Evolutionary conservation across 2,888 invertebrate species (phyloP), one percentile per base, ranked within the genome.

Genomic region (Acheta domesticus): DNA sequence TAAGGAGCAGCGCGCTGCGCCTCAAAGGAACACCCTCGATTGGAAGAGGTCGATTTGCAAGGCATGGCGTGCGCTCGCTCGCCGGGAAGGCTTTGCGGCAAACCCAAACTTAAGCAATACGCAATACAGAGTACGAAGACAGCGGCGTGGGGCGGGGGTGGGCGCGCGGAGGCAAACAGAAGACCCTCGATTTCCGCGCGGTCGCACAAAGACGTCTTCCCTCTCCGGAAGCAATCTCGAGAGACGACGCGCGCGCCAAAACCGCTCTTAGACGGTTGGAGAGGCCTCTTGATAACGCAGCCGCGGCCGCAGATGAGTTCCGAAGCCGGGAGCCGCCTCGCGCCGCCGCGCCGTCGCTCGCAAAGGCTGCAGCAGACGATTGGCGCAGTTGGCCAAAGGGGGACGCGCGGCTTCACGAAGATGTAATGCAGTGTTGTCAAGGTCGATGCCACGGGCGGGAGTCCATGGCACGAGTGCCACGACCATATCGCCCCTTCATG

Each of bases 141-240:
- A 62, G 62, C 14, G 12, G 62, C 14, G 62, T 1, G 62, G 14
- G 62, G 62, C 11, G n/a, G 62, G 16, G 62, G 62, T 0, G 3
- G 62, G 62, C 19, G 62, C 16, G 62, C 62, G 62, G 62, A 16
- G n/a, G n/a, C 62, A 62, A 62, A 62, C 62, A 62, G n/a, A n/a
- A 14, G 62, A n/a, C 62, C 16, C 62, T 62, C n/a, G 5, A 36
- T 36, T 36, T 36, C 36, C 36, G 36, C 62, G 62, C n/a, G 16
- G 14, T 62, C 62, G n/a, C 62, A 62, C 62, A 62, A 62, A 62
- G 62, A 62, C 62, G 62, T n/a, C 62, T 62, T 62, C 62, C n/a
- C 62, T 62, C 62, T 11, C n/a, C 62, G 62, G 62, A 62, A 62
- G 62, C 62, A 62, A 62, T 62, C 62, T 62, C 62, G 62, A n/a